Percentiles rank a stretch among this genome's conserved stretches.
Conservation (phyloP, 2,797 vertebrate species). For the Selene dorsalis region DNA sequence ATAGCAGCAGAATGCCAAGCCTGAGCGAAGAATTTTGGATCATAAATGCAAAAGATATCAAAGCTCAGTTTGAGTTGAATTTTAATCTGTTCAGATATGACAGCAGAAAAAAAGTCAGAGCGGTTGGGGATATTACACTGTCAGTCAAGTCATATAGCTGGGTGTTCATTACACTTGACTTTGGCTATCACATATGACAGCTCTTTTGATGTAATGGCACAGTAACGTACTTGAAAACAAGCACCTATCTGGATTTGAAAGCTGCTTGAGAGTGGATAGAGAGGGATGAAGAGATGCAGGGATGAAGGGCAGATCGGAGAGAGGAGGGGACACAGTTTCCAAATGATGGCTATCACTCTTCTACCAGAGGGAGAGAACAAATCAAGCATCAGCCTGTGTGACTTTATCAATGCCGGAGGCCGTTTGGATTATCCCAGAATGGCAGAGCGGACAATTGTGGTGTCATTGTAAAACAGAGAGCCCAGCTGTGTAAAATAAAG, state of each 20-base stretch:
- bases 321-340: conserved; percentile 46
- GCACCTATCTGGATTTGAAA: conserved; percentile 18
- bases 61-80: conserved; percentile 24
- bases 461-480: conserved; percentile 29
- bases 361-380: conserved; percentile 44
- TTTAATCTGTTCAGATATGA: conserved; percentile 15
- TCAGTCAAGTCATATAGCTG: conserved; percentile 3
- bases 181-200: conserved; percentile 12
- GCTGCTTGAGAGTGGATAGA: conserved; percentile 15
- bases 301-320: conserved; percentile 47
- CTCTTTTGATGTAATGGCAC: neutral
- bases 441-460: conserved; percentile 30
- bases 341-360: conserved; percentile 39
- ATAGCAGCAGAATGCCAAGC: neutral
- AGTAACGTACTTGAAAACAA: conserved; percentile 22
- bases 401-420: conserved; percentile 39
- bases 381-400: conserved; percentile 42
- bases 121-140: neutral
- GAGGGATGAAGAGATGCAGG: conserved; percentile 33
- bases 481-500: conserved; percentile 16
- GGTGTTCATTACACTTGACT: conserved; percentile 22
- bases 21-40: neutral
- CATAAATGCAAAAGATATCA: conserved; percentile 1
- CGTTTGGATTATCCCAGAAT: conserved; percentile 38
- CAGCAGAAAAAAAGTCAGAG: neutral